Base-by-base conservation (phyloP, 2,888 invertebrate species). In the Bugula neritina region DNA sequence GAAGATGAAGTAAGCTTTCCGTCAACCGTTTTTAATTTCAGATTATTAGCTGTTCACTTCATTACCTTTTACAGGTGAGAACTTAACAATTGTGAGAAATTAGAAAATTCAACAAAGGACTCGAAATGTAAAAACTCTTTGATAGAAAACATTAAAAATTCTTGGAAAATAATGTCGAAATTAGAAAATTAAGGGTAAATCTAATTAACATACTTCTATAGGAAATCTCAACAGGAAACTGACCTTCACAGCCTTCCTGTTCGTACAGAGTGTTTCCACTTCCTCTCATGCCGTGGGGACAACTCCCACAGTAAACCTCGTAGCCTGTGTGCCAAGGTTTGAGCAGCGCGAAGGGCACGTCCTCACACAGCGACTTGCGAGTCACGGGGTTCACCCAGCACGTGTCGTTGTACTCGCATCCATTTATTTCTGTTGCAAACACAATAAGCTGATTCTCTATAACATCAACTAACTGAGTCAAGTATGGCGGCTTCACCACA, bases 331-430 rank as follows among this genome's bases (percentile, higher is more conserved):
- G 27, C 63, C 17, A 29, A 27, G 31, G 25, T 29, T 3, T 25
- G 31, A 25, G 27, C n/a, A 31, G 31, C 31, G 21, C 63, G 17
- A 5, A 25, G 10, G 63, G 63, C 10, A 63, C 63, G 34, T 63
- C 63, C n/a, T 31, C 10, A 63, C 63, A 63, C 21, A 63, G 63
- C 5, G 63, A 63, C 17, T 31, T n/a, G 3, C 5, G 13, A 3
- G 63, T 63, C 10, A 63, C 2, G 5, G 63, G 63, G 63, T 63
- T 63, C 13, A 63, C 5, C 63, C 63, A 63, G 31, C 63, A 63
- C 3, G 63, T 25, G n/a, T 63, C 63, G 31, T 63, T 63, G 5
- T 34, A 63, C 17, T 25, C 5, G 34, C 63, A 63, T 3, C 63
- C 63, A 31, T 63, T 27, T 13, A 63, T 63, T n/a, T 63, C 63